These are phyloP conservation scores for Elaphurus davidianus DNA, from an alignment of 2,113 vertebrate species.

Conservation along the genomic window DNA sequence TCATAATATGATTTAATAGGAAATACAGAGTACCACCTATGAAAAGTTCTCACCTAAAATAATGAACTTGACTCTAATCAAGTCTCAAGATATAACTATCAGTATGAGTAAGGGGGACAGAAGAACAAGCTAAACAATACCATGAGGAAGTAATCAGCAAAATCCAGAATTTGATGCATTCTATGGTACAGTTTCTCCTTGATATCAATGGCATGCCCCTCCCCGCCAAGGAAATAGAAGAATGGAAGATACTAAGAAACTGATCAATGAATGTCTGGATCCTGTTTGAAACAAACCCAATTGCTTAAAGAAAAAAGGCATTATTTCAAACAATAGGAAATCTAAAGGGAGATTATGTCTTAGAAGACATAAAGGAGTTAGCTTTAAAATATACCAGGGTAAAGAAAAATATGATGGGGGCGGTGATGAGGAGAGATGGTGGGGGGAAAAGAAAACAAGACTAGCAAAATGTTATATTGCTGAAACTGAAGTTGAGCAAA, in stretches of 20 bases:
- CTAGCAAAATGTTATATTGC: neutral
- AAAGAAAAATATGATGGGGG: neutral
- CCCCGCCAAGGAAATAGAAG: neutral
- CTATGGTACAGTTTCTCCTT: neutral
- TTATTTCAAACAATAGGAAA: neutral
- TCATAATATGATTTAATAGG: neutral
- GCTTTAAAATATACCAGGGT: neutral
- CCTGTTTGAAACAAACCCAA: constrained; percentile 1
- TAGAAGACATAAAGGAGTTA: neutral
- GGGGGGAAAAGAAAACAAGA: neutral
- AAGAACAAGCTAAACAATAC: neutral
- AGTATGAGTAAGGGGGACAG: neutral
- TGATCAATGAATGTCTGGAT: neutral
- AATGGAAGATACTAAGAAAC: neutral
- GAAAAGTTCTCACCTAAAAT: neutral
- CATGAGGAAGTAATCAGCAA: neutral
- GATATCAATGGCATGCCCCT: neutral
- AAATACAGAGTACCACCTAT: neutral
- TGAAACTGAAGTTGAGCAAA: neutral
- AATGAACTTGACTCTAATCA: neutral
- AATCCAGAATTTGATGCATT: neutral
- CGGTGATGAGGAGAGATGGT: rapidly evolving
- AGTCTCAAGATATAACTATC: neutral
- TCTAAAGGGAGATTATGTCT: neutral
- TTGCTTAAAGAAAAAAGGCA: neutral